Evolutionary conservation across 2,888 invertebrate genomes (phyloP).

Genomic region (Glyphotaelius pellucidus): DNA sequence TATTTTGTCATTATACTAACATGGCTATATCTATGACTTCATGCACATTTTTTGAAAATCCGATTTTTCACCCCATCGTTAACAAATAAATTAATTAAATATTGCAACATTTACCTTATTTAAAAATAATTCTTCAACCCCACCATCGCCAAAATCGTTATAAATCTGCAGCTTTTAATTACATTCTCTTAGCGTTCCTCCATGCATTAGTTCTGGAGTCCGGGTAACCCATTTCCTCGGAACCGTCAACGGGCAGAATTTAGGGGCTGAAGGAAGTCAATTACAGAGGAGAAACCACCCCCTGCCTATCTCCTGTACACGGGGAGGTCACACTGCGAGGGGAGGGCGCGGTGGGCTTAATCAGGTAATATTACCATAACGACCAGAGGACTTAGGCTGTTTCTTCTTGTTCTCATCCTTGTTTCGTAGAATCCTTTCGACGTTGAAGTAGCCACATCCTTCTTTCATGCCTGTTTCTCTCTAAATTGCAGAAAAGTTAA

Average conservation of each 20-base stretch:
- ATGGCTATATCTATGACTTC: too few relatives aligned
- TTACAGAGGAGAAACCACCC: conserved; percentile 13
- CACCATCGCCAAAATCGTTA: not conserved
- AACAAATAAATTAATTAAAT: too few relatives aligned
- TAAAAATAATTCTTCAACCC: not conserved
- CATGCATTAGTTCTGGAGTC: conserved; percentile 36
- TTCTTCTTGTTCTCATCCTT: not conserved
- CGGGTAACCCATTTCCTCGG: conserved; percentile 38
- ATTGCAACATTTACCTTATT: too few relatives aligned
- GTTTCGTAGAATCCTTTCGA: not conserved
- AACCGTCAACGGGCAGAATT: conserved; percentile 27
- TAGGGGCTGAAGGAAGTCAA: conserved; percentile 37
- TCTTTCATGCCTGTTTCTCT: too few relatives aligned
- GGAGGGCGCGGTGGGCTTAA: not conserved
- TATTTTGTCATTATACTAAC: too few relatives aligned
- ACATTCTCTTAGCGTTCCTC: conserved; percentile 33
- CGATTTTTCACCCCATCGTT: too few relatives aligned
- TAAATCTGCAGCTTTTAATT: conserved; percentile 46
- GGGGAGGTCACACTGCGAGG: not conserved
- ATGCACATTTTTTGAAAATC: too few relatives aligned
- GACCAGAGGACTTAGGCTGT: not conserved
- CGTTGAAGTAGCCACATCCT: not conserved
- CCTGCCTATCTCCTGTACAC: not conserved
- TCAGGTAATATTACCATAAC: not conserved
- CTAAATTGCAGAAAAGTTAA: too few relatives aligned